Evolutionary conservation across 2,797 vertebrate genomes (phyloP).

Genomic region (Semaprochilodus insignis): DNA sequence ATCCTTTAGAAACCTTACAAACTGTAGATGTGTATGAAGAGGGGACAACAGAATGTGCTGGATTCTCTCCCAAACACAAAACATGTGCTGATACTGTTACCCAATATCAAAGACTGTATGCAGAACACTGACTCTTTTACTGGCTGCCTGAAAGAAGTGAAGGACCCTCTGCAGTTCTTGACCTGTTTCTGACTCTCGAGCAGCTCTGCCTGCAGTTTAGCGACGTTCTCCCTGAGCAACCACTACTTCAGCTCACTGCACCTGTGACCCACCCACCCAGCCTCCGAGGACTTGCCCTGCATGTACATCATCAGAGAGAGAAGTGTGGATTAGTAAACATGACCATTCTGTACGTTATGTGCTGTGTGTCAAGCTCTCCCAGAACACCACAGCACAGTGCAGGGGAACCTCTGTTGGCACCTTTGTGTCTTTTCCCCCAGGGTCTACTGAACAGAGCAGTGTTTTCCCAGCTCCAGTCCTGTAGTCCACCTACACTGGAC

Average conservation of each 20-base stretch:
- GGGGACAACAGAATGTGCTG: no score
- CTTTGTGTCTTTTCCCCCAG: background rate
- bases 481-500: background rate
- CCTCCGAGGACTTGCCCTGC: background rate
- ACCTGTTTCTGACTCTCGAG: background rate
- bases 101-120: background rate
- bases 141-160: background rate
- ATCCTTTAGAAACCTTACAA: no score
- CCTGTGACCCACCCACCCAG: background rate
- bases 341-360: background rate
- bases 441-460: background rate
- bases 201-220: slow-evolving; percentile 15
- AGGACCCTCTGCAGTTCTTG: background rate
- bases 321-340: background rate
- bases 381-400: background rate
- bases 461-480: background rate
- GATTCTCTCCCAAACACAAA: background rate
- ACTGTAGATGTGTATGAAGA: no score
- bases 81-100: background rate
- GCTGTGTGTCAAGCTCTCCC: background rate
- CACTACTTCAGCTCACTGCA: background rate
- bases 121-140: slow-evolving; percentile 13
- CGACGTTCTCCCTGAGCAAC: background rate
- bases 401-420: background rate
- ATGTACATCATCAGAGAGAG: background rate